Evolutionary conservation across 2,888 invertebrate genomes (phyloP).

Genomic region (Siphlonurus alternatus): DNA sequence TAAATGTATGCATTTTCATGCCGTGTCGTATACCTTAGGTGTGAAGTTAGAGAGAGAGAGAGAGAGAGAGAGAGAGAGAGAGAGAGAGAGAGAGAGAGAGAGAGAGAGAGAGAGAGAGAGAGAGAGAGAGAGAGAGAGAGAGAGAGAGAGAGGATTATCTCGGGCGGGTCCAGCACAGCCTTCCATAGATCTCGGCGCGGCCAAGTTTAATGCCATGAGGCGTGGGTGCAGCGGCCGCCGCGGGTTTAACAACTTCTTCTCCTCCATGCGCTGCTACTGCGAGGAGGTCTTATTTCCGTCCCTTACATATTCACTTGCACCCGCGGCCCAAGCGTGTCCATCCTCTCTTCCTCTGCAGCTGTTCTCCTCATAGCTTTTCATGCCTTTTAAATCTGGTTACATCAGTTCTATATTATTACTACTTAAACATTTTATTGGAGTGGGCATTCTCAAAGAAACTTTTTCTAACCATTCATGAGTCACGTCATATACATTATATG

Average conservation of each 20-base stretch:
- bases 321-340: too few relatives aligned
- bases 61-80: not conserved
- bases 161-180: not conserved
- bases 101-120: not conserved
- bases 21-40: not conserved
- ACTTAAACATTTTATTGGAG: too few relatives aligned
- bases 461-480: too few relatives aligned
- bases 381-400: too few relatives aligned
- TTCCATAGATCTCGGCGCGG: slow-evolving; percentile 3
- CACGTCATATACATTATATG: too few relatives aligned
- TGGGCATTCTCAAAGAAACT: too few relatives aligned
- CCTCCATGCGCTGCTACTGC: too few relatives aligned
- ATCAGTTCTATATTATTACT: too few relatives aligned
- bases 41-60: not conserved
- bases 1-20: not conserved
- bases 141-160: not conserved
- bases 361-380: too few relatives aligned
- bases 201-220: not conserved
- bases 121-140: not conserved
- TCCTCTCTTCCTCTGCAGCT: too few relatives aligned
- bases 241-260: slow-evolving; percentile 5
- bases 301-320: too few relatives aligned
- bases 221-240: slow-evolving; percentile 7
- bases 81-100: not conserved
- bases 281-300: too few relatives aligned